Base-by-base conservation (phyloP, 2,888 invertebrate species). In the Spicauda simplicius region DNA sequence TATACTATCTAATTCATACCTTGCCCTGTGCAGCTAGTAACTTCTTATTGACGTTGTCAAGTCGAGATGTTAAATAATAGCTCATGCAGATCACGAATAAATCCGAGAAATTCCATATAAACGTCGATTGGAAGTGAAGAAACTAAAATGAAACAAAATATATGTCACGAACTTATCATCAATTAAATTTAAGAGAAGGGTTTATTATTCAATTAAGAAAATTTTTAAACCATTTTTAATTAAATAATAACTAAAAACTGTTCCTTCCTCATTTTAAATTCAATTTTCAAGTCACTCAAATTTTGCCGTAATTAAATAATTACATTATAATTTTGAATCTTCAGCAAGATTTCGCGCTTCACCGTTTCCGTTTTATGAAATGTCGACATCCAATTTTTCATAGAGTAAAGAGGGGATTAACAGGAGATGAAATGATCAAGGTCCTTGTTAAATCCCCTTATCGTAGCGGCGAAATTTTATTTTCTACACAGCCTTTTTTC, bases 51-150 rank as follows among this genome's bases (percentile, higher is more conserved):
- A 96, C 86, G 76, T 95, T 95, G 20, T 94, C 90, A 74, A 96
- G 94, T 58, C 95, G 93, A 18, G 95, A 94, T 0, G 96, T 94
- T 72, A 97, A 82, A 33, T 96, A 96, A 73, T 95, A 94, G 79
- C 96, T 96, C 71, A 96, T 91, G 58, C 96, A 89, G 79, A 96
- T 96, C 57, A 96, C 95, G 79, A 96, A 96, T 41, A 96, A 83
- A 78, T 96, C 96, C 71, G 95, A 95, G 75, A 95, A 96, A 77
- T 95, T 96, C 96, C 96, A 96, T 0, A 95, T 93, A 65, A 96
- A 96, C 0, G 96, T 96, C 8, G 95, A 94, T 63, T 95, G 91
- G 50, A 95, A 84, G 78, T 96, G 96, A 12, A 95, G 82, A 57
- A 93, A 89, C 93, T 93, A 82, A 62, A 57, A 30, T 33, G 25